Evolutionary conservation across 2,888 invertebrate species (phyloP), one percentile per base, ranked within the genome.

Genomic region (Leptopilina drosophilae): DNA sequence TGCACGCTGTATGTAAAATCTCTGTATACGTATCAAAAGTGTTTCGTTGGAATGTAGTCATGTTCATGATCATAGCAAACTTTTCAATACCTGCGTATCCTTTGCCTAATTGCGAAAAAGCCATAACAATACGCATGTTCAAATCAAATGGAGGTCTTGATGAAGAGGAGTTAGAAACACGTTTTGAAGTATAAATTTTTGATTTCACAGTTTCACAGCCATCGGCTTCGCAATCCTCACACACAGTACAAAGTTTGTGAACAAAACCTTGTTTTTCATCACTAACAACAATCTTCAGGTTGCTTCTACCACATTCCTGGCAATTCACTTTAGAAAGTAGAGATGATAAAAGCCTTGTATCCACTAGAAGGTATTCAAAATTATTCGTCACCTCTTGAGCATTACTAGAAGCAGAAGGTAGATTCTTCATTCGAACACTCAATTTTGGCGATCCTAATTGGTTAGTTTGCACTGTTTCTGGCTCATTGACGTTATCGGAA

Each of bases 1-100:
- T 53, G 49, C 15, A 56, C 8, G 40, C 53, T 11, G 59, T 73
- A 42, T 78, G 46, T 42, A n/a, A 66, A 42, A 0, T 64, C 75
- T 49, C 77, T 69, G 15, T 15, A 56, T 77, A 8, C 11, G n/a
- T 64, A 26, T 81, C 69, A 12, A 79, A 79, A 40, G 56, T 40
- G 8, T 26, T 46, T 56, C 67, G 33, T 15, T 64, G 14, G 40
- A 77, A 78, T 26, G 76, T 15, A 26, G 66, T n/a, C 75, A 81
- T 77, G 15, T 76, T 77, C 79, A 81, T 79, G 12, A 77, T 64
- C 82, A 81, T 79, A 12, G 77, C 64, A 79, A 81, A 81, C 59
- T 78, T 67, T 69, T 82, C 64, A n/a, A 77, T 65, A 53, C n/a
- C 64, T n/a, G 77, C 66, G 77, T 78, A 81, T 20, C 81, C 81